These are phyloP conservation scores for Muraenolepis orangiensis DNA, from an alignment of 2,797 vertebrate species.

Conservation along the genomic window DNA sequence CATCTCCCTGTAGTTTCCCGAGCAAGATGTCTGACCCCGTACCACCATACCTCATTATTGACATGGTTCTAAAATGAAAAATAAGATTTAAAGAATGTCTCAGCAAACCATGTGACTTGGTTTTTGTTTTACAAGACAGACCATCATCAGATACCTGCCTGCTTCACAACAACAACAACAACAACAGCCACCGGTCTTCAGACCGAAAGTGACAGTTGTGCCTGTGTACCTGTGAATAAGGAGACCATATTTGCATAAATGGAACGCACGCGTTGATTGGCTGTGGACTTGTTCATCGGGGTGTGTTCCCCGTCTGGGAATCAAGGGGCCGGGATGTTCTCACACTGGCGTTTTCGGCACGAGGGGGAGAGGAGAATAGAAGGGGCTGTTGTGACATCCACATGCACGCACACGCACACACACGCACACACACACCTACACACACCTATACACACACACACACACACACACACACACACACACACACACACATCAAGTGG, in stretches of 20 bases:
- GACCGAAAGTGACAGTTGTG: constrained; percentile 10
- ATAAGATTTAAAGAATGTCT: background rate
- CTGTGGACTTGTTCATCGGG: constrained; percentile 31
- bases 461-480: background rate
- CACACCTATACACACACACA: background rate
- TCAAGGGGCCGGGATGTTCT: constrained; percentile 72
- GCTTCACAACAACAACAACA: background rate
- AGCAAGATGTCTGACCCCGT: background rate
- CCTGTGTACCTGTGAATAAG: background rate
- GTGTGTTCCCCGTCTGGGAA: constrained; percentile 73
- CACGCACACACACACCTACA: background rate
- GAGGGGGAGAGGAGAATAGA: background rate
- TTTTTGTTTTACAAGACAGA: background rate
- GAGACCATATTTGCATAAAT: background rate
- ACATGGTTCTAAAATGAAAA: no score
- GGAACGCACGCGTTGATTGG: constrained; percentile 48
- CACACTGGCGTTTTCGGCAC: constrained; percentile 60
- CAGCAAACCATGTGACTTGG: background rate
- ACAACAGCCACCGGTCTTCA: background rate
- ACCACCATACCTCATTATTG: no score
- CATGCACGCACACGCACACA: background rate
- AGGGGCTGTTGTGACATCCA: constrained; percentile 1
- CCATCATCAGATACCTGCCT: background rate
- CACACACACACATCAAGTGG: background rate
- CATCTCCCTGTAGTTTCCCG: background rate